These are phyloP conservation scores for Ailurus styani DNA, from an alignment of 2,113 vertebrate genomes.

Conservation along the genomic window DNA sequence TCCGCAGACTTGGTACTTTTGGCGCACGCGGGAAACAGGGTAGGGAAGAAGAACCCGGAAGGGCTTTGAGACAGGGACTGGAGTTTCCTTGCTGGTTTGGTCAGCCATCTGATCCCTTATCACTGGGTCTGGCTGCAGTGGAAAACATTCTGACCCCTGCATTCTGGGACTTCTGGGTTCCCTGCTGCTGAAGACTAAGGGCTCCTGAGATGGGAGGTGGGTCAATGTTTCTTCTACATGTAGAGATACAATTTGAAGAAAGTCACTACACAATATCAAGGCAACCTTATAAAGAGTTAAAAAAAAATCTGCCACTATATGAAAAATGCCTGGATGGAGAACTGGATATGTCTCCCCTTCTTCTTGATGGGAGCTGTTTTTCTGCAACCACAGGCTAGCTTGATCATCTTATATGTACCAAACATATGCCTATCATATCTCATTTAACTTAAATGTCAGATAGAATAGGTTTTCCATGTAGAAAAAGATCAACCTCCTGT, in stretches of 20 bases:
- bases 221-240: not conserved
- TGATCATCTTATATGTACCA: not conserved
- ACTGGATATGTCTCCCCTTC: not conserved
- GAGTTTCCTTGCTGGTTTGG: no score
- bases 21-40: no score
- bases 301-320: not conserved
- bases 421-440: not conserved
- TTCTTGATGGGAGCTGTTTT: not conserved
- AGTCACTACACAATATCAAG: not conserved
- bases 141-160: not conserved
- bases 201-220: not conserved
- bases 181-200: not conserved
- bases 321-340: not conserved
- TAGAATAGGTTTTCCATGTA: not conserved
- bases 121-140: not conserved
- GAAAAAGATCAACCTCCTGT: not conserved
- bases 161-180: not conserved
- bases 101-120: no score
- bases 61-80: no score
- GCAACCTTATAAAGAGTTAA: not conserved
- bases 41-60: no score
- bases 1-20: no score
- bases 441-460: not conserved
- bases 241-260: not conserved
- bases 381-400: not conserved